Percentiles rank a stretch among this genome's conserved stretches.
phyloP scores from a whole-genome alignment of 2,113 vertebrate genomes.

The Corapipo altera region DNA sequence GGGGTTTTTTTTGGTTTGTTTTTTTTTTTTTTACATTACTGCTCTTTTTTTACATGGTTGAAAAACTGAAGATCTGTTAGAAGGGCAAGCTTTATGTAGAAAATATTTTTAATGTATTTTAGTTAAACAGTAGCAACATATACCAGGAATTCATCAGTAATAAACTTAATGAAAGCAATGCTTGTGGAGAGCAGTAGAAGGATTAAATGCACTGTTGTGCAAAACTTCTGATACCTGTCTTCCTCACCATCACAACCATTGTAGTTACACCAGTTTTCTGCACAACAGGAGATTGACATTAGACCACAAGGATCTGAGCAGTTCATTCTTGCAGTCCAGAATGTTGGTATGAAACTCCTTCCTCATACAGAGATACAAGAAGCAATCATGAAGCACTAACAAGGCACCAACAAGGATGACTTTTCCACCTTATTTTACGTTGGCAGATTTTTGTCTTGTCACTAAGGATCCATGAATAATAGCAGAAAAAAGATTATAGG shows the following conservation, averaged over 20 bases:
- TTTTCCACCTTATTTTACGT: background rate
- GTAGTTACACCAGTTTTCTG: accelerated
- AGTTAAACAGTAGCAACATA: background rate
- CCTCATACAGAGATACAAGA: background rate
- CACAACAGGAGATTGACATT: background rate
- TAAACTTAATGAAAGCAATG: background rate
- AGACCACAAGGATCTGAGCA: background rate
- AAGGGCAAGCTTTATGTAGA: background rate
- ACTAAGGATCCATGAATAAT: background rate
- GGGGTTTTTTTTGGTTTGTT: too few relatives aligned
- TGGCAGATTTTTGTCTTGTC: background rate
- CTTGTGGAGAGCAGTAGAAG: background rate
- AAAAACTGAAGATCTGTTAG: background rate
- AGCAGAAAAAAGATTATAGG: background rate
- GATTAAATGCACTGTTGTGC: background rate
- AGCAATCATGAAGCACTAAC: background rate
- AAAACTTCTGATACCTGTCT: background rate
- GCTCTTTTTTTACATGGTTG: background rate
- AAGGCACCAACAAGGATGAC: background rate
- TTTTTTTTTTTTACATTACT: background rate
- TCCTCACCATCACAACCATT: background rate
- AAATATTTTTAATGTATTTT: background rate
- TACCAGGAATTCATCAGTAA: background rate
- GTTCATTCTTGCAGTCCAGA: background rate
- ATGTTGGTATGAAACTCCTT: background rate